Percentiles rank a stretch among this genome's conserved stretches.
These are phyloP conservation scores for Melieria crassipennis DNA, from an alignment of 2,888 invertebrate species.

Conservation along the genomic window DNA sequence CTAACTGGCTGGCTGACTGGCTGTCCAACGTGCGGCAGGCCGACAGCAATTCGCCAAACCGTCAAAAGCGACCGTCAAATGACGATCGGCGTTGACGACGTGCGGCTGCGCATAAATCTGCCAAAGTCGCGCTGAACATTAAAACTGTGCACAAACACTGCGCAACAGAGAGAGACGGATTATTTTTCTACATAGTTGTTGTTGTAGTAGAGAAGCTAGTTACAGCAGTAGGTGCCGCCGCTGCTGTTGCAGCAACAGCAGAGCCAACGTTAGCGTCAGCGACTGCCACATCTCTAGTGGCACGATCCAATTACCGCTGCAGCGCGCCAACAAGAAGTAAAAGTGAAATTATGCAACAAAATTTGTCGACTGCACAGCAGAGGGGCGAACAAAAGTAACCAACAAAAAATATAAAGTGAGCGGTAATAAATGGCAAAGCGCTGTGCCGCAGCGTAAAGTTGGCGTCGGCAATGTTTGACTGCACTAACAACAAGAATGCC, in stretches of 20 bases:
- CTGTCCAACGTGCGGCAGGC: not conserved
- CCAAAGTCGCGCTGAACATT: not conserved
- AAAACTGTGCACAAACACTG: too few species aligned
- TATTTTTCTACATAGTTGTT: not conserved
- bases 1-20: not conserved
- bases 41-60: not conserved
- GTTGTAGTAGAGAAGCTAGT: not conserved
- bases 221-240: not conserved
- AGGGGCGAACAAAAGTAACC: not conserved
- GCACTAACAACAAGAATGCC: too few species aligned
- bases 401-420: not conserved
- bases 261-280: not conserved
- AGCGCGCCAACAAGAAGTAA: slow-evolving; percentile 2
- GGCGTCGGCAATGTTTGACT: too few species aligned
- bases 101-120: slow-evolving; percentile 1
- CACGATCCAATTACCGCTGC: slow-evolving; percentile 3
- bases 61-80: not conserved
- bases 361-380: not conserved
- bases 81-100: not conserved
- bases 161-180: too few species aligned
- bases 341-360: slow-evolving; percentile 7
- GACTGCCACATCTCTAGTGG: not conserved
- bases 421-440: not conserved
- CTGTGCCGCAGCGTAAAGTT: too few species aligned
- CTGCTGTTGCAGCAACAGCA: not conserved